Conservation (phyloP, 53 echinoderm and acorn worm species). For the Pentamera pediparva region DNA sequence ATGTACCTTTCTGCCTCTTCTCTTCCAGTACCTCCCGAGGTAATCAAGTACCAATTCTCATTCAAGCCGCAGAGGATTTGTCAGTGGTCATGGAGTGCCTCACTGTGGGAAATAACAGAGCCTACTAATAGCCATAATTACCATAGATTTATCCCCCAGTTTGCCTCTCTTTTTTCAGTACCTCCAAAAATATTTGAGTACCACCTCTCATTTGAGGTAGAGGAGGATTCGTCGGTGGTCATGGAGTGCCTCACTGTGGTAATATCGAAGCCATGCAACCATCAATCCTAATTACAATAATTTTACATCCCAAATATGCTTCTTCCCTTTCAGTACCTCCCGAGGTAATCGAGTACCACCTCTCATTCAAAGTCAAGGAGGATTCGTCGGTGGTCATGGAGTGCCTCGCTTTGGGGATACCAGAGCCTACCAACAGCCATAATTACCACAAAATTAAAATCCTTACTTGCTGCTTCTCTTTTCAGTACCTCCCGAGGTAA, state of each 20-base stretch:
- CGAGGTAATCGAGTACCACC: conserved; percentile 7
- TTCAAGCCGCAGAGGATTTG: conserved; percentile 58
- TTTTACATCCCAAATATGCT: too few species aligned
- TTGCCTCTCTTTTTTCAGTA: conserved; percentile 40
- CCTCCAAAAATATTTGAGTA: conserved; percentile 36
- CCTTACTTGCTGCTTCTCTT: background rate
- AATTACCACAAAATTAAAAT: too few species aligned
- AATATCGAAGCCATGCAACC: conserved; percentile 62
- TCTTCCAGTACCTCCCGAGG: too few species aligned
- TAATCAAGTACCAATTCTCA: conserved; percentile 8
- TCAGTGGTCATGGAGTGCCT: conserved; percentile 61
- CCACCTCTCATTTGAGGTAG: conserved; percentile 35
- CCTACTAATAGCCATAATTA: too few species aligned
- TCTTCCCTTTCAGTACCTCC: conserved; percentile 67
- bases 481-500: conserved; percentile 58
- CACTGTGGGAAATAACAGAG: conserved; percentile 57
- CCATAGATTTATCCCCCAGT: too few species aligned
- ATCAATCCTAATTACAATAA: too few species aligned
- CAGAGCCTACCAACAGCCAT: too few species aligned
- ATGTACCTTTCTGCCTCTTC: too few species aligned
- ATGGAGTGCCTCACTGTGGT: conserved; percentile 62
- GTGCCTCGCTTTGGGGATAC: conserved; percentile 63
- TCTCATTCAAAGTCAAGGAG: conserved; percentile 49
- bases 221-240: conserved; percentile 58
- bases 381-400: conserved; percentile 59